Evolutionary conservation across 2,113 vertebrate species (phyloP).

Genomic region (Engystomops pustulosus): DNA sequence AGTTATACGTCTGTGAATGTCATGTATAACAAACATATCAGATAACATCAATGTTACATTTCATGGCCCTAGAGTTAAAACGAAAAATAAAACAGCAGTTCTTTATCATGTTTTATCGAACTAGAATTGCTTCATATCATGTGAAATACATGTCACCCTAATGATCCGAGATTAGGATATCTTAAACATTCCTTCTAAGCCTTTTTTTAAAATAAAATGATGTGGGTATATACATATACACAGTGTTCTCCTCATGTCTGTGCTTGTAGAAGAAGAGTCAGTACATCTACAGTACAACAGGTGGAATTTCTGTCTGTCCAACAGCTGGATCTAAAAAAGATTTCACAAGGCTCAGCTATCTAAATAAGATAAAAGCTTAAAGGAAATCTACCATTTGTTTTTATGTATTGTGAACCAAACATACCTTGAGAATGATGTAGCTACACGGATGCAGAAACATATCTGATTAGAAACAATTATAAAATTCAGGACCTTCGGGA

Average conservation of each 20-base stretch:
- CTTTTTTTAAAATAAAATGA: background rate
- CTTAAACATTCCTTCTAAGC: background rate
- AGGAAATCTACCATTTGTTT: too few species aligned
- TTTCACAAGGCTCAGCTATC: too few species aligned
- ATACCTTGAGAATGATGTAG: too few species aligned
- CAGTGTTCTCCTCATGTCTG: background rate
- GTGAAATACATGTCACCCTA: background rate
- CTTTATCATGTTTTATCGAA: background rate
- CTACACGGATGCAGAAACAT: too few species aligned
- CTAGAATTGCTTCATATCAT: background rate
- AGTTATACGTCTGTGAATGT: background rate
- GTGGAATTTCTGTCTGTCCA: too few species aligned
- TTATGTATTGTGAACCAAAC: too few species aligned
- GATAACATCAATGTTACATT: background rate
- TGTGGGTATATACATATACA: background rate
- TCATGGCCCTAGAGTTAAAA: background rate
- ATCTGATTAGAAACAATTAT: too few species aligned
- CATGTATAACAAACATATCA: background rate
- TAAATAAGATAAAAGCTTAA: too few species aligned
- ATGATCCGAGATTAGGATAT: background rate
- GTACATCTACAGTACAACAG: background rate
- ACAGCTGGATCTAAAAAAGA: too few species aligned
- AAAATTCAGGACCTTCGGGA: too few species aligned
- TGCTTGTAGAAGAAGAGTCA: conserved; percentile 1
- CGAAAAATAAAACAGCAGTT: background rate